Conservation (phyloP, 2,797 vertebrate species). For the Bucorvus abyssinicus region DNA sequence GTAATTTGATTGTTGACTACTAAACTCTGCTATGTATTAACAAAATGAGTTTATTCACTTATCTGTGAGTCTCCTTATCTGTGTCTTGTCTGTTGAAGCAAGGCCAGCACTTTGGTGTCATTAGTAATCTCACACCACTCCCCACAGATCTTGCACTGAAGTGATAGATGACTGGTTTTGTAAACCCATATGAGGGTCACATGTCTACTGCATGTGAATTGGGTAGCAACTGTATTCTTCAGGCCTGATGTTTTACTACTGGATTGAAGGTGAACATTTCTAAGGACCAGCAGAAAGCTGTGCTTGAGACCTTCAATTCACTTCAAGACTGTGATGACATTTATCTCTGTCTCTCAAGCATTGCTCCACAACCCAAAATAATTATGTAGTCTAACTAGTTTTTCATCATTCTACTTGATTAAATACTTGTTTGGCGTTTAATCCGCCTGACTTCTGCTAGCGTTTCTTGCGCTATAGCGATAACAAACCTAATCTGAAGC, state of each 20-base stretch:
- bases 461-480: neutral
- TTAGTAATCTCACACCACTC: neutral
- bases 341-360: neutral
- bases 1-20: slow-evolving; percentile 50
- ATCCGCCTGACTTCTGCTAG: neutral
- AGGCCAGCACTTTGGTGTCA: slow-evolving; percentile 71
- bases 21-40: slow-evolving; percentile 61
- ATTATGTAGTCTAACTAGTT: neutral
- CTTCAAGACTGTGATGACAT: neutral
- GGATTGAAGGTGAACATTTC: neutral
- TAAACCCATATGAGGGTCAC: neutral
- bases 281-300: neutral
- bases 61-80: slow-evolving; percentile 43
- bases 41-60: slow-evolving; percentile 54
- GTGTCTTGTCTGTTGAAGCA: slow-evolving; percentile 68
- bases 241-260: neutral
- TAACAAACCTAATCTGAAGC: neutral
- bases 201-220: neutral
- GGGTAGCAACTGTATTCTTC: neutral
- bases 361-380: neutral
- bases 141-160: neutral
- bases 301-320: neutral
- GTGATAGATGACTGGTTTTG: neutral
- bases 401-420: neutral
- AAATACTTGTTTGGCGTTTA: slow-evolving; percentile 2